Conservation (phyloP, 2,113 vertebrate genomes). For the Aspiorhynchus laticeps region DNA sequence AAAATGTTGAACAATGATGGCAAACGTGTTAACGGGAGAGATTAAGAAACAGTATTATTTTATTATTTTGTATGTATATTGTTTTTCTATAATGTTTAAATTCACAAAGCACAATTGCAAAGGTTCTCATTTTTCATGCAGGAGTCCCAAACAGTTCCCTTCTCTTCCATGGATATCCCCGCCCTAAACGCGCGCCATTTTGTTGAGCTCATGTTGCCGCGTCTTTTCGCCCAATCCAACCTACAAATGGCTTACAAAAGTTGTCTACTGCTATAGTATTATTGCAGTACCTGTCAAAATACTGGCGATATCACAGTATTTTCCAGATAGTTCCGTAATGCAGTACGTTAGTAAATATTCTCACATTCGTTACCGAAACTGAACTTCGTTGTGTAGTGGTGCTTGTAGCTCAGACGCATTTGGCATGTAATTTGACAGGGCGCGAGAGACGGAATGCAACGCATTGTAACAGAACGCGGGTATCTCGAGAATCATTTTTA, state of each 20-base stretch:
- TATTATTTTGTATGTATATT: not conserved
- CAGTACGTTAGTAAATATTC: not conserved
- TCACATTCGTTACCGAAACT: not conserved
- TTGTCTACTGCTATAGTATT: not conserved
- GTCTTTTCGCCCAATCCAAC: not conserved
- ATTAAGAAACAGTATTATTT: constrained; percentile 7
- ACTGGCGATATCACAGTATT: not conserved
- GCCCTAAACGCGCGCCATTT: not conserved
- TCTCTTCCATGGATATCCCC: not conserved
- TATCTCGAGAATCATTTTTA: no score
- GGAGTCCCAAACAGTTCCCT: not conserved
- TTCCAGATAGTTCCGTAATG: not conserved
- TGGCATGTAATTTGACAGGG: not conserved
- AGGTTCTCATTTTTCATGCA: not conserved
- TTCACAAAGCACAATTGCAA: not conserved
- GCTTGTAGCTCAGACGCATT: no score
- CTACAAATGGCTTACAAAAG: not conserved
- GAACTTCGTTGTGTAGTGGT: not conserved
- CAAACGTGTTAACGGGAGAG: not conserved
- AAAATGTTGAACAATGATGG: not conserved
- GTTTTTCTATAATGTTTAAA: not conserved
- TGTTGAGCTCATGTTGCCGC: not conserved
- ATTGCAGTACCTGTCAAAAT: not conserved
- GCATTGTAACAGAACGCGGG: not conserved
- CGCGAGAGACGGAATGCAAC: no score